Evolutionary conservation across 1,140 invertebrate genomes (phyloP).

Genomic region (Limonius californicus): DNA sequence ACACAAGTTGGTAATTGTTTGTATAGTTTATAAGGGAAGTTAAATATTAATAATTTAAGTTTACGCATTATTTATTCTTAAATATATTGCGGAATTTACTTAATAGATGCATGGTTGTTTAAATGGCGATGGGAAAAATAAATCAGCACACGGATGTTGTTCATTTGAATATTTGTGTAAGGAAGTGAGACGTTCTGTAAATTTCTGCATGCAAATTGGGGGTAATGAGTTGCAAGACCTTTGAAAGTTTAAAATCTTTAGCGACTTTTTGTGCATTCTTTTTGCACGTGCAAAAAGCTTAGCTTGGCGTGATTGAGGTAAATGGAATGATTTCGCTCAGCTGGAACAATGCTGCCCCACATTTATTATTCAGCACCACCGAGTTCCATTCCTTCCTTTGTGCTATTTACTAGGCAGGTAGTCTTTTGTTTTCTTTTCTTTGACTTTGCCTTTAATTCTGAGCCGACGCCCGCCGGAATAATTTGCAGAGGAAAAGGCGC

Average conservation of each 20-base stretch:
- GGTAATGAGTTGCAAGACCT: too few relatives aligned
- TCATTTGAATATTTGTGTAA: too few relatives aligned
- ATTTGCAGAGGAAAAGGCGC: neutral
- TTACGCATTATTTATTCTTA: too few relatives aligned
- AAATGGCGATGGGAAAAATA: too few relatives aligned
- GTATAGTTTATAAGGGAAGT: too few relatives aligned
- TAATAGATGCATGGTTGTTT: too few relatives aligned
- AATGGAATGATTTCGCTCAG: neutral
- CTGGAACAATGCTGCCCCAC: neutral
- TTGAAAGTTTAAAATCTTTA: neutral
- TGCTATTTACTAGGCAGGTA: constrained; percentile 1
- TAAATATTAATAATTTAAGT: too few relatives aligned
- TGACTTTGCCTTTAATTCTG: constrained; percentile 1
- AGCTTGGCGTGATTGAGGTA: neutral
- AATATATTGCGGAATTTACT: too few relatives aligned
- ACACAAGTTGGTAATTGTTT: too few relatives aligned
- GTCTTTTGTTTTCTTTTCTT: neutral
- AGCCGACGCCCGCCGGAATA: neutral
- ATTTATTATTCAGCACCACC: neutral
- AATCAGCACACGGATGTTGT: too few relatives aligned
- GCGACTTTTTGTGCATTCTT: neutral
- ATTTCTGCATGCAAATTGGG: too few relatives aligned
- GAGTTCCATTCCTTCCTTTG: neutral
- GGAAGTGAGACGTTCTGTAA: too few relatives aligned
- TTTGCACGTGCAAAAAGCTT: neutral